Percentiles rank a stretch among this genome's conserved stretches.
phyloP scores from a whole-genome alignment of 2,888 invertebrate species.

The Drosophila yooni region DNA sequence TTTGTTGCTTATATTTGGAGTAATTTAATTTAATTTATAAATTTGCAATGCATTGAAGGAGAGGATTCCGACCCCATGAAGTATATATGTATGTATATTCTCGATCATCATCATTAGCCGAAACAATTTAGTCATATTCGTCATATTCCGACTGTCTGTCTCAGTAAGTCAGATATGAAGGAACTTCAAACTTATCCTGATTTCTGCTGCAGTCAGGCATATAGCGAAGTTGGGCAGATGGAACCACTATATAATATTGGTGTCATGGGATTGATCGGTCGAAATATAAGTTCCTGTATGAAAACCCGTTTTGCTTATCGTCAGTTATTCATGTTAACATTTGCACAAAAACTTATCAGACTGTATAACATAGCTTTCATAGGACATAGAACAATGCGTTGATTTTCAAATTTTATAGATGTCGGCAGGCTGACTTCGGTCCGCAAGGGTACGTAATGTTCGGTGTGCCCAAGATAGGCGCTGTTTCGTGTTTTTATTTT shows the following conservation, averaged over 20 bases:
- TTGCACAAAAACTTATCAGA: not conserved
- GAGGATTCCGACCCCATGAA: not conserved
- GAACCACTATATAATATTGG: not conserved
- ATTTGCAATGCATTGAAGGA: not conserved
- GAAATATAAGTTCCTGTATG: not conserved
- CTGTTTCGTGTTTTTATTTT: not conserved
- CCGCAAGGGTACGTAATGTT: not conserved
- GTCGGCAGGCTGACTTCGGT: not conserved
- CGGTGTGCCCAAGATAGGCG: not conserved
- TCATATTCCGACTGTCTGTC: not conserved
- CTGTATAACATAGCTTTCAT: not conserved
- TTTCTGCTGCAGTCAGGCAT: not conserved
- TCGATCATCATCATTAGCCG: no score
- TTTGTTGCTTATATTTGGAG: not conserved
- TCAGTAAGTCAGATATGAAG: not conserved
- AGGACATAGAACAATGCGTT: not conserved
- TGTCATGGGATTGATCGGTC: not conserved
- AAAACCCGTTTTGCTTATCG: not conserved
- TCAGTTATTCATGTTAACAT: not conserved
- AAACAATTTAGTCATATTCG: not conserved
- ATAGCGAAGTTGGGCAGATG: not conserved
- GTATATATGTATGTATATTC: not conserved
- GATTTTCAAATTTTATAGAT: not conserved
- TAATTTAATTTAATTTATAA: not conserved
- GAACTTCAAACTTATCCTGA: not conserved